Conservation (phyloP, 2,888 invertebrate genomes). For the Diarsia brunnea region DNA sequence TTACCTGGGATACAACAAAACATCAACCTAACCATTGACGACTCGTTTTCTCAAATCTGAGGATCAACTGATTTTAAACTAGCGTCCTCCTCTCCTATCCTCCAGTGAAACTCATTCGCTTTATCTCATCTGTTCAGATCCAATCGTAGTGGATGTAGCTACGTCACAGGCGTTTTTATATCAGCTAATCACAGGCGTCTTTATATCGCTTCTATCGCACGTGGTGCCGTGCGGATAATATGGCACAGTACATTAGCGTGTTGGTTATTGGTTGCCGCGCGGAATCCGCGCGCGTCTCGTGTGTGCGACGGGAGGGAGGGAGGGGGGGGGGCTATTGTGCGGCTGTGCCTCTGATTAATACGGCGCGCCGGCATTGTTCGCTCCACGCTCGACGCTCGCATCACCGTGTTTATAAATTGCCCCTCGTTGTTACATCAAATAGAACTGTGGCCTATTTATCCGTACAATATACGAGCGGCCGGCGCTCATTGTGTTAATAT, state of each 20-base stretch:
- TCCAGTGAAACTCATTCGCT: too few relatives aligned
- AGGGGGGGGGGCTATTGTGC: background rate
- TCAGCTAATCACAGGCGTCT: too few relatives aligned
- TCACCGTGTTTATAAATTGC: constrained; percentile 59
- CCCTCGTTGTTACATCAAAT: constrained; percentile 58
- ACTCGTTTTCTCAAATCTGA: too few relatives aligned
- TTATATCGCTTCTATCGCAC: background rate
- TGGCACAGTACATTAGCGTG: background rate
- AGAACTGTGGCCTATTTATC: constrained; percentile 56
- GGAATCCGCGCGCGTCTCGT: background rate
- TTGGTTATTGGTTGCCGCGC: constrained; percentile 5
- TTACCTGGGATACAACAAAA: too few relatives aligned
- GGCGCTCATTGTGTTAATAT: constrained; percentile 40
- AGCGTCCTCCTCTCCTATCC: too few relatives aligned
- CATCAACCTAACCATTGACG: too few relatives aligned
- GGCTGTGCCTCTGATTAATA: constrained; percentile 44
- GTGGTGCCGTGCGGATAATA: background rate
- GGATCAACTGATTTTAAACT: too few relatives aligned
- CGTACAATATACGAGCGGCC: constrained; percentile 45
- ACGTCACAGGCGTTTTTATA: too few relatives aligned
- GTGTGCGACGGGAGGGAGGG: background rate
- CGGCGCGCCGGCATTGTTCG: constrained; percentile 45
- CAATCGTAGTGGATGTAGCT: too few relatives aligned
- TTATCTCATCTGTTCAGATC: too few relatives aligned
- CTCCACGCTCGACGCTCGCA: constrained; percentile 30